phyloP scores from a whole-genome alignment of 2,888 invertebrate genomes.

The Drosophila mulleri region DNA sequence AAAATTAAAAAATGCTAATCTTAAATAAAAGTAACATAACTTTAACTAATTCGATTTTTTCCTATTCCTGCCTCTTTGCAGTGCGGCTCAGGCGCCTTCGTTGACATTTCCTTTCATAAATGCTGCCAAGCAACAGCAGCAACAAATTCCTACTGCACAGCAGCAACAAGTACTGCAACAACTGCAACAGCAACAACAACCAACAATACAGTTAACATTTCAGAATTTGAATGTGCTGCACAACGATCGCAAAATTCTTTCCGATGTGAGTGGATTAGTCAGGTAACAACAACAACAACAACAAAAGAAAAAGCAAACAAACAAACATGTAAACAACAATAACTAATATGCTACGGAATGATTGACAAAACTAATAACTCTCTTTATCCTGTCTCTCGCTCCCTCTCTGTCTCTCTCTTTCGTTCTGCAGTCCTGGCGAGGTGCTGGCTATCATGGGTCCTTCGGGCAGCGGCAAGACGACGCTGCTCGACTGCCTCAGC shows the following conservation, averaged over 20 bases:
- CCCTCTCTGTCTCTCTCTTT: conserved; percentile 8
- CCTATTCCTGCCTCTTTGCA: conserved; percentile 19
- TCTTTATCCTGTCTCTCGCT: conserved; percentile 6
- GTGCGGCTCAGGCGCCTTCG: conserved; percentile 61
- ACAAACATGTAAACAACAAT: conserved; percentile 25
- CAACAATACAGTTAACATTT: conserved; percentile 89
- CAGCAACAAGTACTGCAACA: conserved; percentile 27
- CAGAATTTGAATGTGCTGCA: conserved; percentile 87
- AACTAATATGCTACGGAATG: conserved; percentile 12
- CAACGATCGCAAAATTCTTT: conserved; percentile 87
- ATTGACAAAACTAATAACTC: conserved; percentile 39
- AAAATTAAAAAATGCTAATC: neutral
- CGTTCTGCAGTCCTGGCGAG: conserved; percentile 88
- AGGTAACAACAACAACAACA: conserved; percentile 76
- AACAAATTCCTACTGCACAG: conserved; percentile 3
- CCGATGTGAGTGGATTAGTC: conserved; percentile 90
- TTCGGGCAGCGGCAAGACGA: conserved; percentile 92
- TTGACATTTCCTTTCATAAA: conserved; percentile 88
- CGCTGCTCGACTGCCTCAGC: conserved; percentile 90
- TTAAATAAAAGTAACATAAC: neutral
- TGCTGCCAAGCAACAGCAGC: conserved; percentile 48
- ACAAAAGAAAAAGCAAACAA: conserved; percentile 54
- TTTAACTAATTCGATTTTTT: neutral
- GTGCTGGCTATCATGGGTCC: conserved; percentile 93
- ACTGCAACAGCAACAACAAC: conserved; percentile 54